Evolutionary conservation across 2,888 invertebrate species (phyloP).

Genomic region (Mesorhabditis belari): DNA sequence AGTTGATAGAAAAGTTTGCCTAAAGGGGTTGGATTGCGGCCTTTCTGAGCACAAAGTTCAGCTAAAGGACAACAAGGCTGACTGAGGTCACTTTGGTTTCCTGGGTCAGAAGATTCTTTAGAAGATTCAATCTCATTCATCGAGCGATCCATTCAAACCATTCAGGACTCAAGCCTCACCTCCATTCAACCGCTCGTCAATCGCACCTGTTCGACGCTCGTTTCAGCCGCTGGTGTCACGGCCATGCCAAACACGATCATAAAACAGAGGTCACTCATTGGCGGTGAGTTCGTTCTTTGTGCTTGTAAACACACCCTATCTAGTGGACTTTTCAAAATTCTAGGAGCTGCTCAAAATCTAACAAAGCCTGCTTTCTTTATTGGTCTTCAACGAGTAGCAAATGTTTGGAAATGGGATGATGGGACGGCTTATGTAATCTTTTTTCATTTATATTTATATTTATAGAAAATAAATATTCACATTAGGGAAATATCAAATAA

Average conservation of each 20-base stretch:
- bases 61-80: too few relatives aligned
- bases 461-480: background rate
- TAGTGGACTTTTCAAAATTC: too few relatives aligned
- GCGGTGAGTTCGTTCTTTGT: too few relatives aligned
- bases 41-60: too few relatives aligned
- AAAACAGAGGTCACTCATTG: background rate
- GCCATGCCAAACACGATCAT: background rate
- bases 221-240: background rate
- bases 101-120: too few relatives aligned
- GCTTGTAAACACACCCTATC: too few relatives aligned
- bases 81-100: too few relatives aligned
- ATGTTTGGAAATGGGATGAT: background rate
- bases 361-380: background rate
- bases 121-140: too few relatives aligned
- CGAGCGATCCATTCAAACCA: background rate
- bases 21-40: too few relatives aligned
- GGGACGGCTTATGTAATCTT: background rate
- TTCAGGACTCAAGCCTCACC: background rate
- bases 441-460: background rate
- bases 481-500: background rate
- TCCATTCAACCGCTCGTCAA: background rate
- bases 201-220: background rate
- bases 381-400: background rate
- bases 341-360: background rate
- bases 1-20: too few relatives aligned